These are phyloP conservation scores for Lasioglossum morio DNA, from an alignment of 2,888 invertebrate species.

Conservation along the genomic window DNA sequence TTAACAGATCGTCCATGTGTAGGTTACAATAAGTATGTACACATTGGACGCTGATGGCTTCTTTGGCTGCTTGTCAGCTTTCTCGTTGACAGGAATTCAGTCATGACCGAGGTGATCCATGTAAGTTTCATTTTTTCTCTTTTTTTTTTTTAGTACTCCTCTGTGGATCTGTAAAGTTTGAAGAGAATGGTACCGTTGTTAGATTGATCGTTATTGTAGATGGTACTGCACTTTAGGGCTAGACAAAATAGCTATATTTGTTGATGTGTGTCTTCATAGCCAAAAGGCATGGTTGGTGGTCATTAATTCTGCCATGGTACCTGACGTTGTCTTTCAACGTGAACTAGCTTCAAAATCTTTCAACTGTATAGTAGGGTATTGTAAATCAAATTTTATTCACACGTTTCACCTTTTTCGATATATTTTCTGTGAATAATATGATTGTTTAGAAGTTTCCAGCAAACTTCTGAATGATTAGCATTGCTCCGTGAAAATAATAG, in stretches of 20 bases:
- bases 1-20: conserved; percentile 15
- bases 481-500: neutral
- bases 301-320: neutral
- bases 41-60: conserved; percentile 8
- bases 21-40: conserved; percentile 4
- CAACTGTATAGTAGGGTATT: neutral
- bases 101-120: conserved; percentile 8
- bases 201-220: neutral
- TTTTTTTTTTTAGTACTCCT: conserved; percentile 9
- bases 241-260: neutral
- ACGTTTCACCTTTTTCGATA: neutral
- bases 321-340: neutral
- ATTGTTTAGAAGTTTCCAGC: neutral
- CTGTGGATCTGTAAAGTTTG: conserved; percentile 2
- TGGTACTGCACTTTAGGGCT: conserved; percentile 4
- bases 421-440: neutral
- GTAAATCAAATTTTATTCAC: neutral
- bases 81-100: conserved; percentile 9
- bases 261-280: conserved; percentile 2
- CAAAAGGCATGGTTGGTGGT: neutral
- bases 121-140: conserved; percentile 8
- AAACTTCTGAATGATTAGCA: neutral
- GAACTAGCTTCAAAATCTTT: neutral
- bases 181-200: neutral
- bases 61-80: conserved; percentile 12